Evolutionary conservation across 2,888 invertebrate genomes (phyloP).

Genomic region (Ommatoiulus sabulosus): DNA sequence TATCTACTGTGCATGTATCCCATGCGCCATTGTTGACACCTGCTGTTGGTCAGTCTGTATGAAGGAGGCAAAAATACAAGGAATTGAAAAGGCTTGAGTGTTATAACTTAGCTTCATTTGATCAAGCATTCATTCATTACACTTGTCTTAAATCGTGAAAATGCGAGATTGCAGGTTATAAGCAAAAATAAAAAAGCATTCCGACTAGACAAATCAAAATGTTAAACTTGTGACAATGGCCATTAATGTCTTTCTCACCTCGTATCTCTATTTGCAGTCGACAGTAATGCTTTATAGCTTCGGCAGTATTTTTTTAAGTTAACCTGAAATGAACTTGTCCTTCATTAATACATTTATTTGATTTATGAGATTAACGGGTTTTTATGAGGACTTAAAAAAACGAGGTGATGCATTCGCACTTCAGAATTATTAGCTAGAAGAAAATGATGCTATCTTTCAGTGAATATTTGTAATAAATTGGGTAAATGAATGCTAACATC

Average conservation of each 20-base stretch:
- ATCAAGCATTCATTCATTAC: slow-evolving; percentile 17
- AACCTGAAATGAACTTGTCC: background rate
- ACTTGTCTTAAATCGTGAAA: background rate
- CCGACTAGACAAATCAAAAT: background rate
- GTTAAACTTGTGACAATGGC: slow-evolving; percentile 25
- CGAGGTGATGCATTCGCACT: background rate
- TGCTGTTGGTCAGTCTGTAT: background rate
- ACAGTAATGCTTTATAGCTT: background rate
- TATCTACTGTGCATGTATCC: too few relatives aligned
- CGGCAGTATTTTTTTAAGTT: background rate
- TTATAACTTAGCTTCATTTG: background rate
- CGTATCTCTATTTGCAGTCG: background rate
- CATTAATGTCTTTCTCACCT: slow-evolving; percentile 19
- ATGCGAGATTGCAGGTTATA: background rate
- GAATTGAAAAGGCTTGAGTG: background rate
- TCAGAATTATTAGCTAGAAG: background rate
- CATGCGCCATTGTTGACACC: background rate
- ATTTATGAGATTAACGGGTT: too few relatives aligned
- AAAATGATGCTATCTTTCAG: too few relatives aligned
- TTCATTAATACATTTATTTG: background rate
- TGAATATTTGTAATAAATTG: too few relatives aligned
- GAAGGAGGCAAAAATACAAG: background rate
- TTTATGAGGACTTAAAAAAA: background rate
- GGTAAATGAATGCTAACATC: too few relatives aligned
- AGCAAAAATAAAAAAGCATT: background rate